Evolutionary conservation across 2,797 vertebrate species (phyloP).

Genomic region (Anniella stebbinsi): DNA sequence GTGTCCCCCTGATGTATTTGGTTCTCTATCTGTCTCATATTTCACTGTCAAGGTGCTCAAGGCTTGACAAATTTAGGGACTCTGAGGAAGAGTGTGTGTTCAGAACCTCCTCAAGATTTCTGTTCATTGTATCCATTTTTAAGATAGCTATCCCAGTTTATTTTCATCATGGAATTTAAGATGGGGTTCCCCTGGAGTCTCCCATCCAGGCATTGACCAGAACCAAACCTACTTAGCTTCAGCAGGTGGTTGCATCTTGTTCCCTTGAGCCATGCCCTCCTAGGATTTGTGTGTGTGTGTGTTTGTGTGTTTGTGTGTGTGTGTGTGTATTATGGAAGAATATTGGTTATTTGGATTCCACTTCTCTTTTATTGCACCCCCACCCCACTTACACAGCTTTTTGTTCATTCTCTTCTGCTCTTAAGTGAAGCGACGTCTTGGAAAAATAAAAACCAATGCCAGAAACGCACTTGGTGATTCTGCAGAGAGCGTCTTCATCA

Average conservation of each 20-base stretch:
- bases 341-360: background rate
- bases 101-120: background rate
- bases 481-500: background rate
- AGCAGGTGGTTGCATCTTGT: background rate
- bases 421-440: background rate
- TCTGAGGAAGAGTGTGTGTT: background rate
- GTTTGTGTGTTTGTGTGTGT: too few relatives aligned
- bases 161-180: background rate
- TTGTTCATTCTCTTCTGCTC: background rate
- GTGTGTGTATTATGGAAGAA: background rate
- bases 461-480: conserved; percentile 19
- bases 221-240: background rate
- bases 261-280: background rate
- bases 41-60: background rate
- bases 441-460: background rate
- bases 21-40: background rate
- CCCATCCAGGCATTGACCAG: background rate
- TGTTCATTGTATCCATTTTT: background rate
- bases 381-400: background rate
- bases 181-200: background rate
- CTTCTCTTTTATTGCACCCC: background rate
- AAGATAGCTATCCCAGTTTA: background rate
- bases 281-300: background rate
- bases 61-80: background rate
- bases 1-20: background rate